phyloP scores from a whole-genome alignment of 2,797 vertebrate species.

The Lerista edwardsae region DNA sequence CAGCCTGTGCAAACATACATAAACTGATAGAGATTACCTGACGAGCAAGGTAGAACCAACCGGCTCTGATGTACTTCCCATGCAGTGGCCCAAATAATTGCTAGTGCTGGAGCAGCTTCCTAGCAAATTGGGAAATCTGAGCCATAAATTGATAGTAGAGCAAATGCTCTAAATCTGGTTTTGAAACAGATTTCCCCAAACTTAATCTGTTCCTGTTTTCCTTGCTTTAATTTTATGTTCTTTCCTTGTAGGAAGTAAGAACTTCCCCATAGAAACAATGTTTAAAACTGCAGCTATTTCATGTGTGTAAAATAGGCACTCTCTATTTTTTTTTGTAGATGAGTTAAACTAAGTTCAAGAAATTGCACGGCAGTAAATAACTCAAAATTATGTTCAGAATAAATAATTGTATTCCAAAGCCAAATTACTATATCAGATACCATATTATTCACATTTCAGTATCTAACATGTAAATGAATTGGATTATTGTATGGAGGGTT shows the following conservation, averaged over 20 bases:
- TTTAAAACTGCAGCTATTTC: too few species aligned
- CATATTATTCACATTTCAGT: conserved; percentile 42
- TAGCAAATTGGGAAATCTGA: background rate
- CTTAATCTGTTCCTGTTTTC: background rate
- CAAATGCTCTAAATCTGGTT: background rate
- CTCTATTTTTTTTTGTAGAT: background rate
- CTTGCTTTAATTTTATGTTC: background rate
- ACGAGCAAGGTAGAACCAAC: background rate
- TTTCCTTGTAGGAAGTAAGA: conserved; percentile 3
- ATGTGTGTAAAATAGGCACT: too few species aligned
- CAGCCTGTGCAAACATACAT: background rate
- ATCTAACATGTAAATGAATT: conserved; percentile 36
- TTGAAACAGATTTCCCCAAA: background rate
- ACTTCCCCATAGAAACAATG: too few species aligned
- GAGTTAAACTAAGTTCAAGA: conserved; percentile 23
- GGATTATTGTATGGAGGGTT: conserved; percentile 46
- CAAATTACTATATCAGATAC: conserved; percentile 23
- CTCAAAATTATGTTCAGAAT: conserved; percentile 23
- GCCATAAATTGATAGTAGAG: background rate
- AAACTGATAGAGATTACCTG: background rate
- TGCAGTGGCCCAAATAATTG: background rate
- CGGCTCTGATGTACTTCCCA: background rate
- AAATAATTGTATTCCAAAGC: conserved; percentile 23
- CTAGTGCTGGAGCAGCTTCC: background rate
- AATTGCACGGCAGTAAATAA: conserved; percentile 18